Evolutionary conservation across 2,113 vertebrate genomes (phyloP), one percentile per base, ranked within the genome.

Genomic region (Polyodon spathula): DNA sequence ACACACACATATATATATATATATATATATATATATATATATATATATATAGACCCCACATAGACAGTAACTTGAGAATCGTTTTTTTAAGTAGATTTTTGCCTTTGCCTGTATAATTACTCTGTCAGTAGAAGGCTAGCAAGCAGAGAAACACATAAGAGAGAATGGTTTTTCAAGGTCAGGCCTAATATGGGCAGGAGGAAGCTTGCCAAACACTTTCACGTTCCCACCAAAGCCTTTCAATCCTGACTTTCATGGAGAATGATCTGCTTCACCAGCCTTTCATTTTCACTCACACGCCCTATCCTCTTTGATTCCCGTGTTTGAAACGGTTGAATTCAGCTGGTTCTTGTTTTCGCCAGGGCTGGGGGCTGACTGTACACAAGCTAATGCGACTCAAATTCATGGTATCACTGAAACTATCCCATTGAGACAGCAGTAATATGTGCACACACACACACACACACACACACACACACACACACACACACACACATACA

Each of bases 311-410:
- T 48, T 56, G 38, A 52, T 58, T 51, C 46, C 37, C 37, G 15
- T n/a, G 54, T 7, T 8, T 42, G 9, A 62, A 62, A 61, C 39
- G 37, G 40, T 56, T 65, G 63, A 62, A 54, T 68, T 58, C 56
- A 61, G 51, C 51, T 48, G 16, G 9, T 38, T 64, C 54, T 37
- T 17, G 38, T 62, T 50, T n/a, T n/a, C n/a, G n/a, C 58, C n/a
- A 11, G 40, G 8, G 37, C 56, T 5, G 46, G 46, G 1, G n/a
- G 46, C 11, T 50, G 11, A 50, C 4, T 14, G 10, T n/a, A 50
- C 46, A 12, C 11, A 4, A 14, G 46, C 5, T 50, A 50, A 50
- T n/a, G n/a, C n/a, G n/a, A n/a, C n/a, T n/a, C n/a, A n/a, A n/a
- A n/a, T n/a, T n/a, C n/a, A n/a, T n/a, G n/a, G n/a, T n/a, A n/a